Evolutionary conservation across 2,797 vertebrate species (phyloP).

Genomic region (Smutsia gigantea): DNA sequence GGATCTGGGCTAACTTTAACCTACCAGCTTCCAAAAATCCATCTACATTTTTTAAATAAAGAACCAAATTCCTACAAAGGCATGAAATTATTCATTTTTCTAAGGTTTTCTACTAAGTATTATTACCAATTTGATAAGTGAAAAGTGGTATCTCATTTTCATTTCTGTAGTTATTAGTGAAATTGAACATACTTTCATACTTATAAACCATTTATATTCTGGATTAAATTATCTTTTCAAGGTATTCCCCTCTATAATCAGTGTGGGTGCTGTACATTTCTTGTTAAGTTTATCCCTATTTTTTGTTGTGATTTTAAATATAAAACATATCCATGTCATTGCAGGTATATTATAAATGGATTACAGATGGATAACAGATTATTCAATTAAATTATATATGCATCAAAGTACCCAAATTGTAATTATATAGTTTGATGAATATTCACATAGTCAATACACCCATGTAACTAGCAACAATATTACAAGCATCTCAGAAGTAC

Average conservation of each 20-base stretch:
- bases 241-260: conserved; percentile 39
- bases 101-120: conserved; percentile 23
- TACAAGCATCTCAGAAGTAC: background rate
- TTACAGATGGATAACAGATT: background rate
- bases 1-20: conserved; percentile 13
- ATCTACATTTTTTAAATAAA: conserved; percentile 25
- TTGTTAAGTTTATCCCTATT: conserved; percentile 44
- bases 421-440: background rate
- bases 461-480: conserved; percentile 13
- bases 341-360: conserved; percentile 47
- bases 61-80: conserved; percentile 14
- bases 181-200: conserved; percentile 44
- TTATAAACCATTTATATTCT: conserved; percentile 47
- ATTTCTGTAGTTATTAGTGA: conserved; percentile 52
- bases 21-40: background rate
- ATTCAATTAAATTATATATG: conserved; percentile 3
- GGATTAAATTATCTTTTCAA: conserved; percentile 9
- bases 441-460: background rate
- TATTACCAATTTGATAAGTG: conserved; percentile 35
- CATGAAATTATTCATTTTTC: conserved; percentile 45
- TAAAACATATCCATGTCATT: conserved; percentile 14
- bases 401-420: background rate
- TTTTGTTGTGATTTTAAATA: conserved; percentile 37
- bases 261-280: conserved; percentile 18
- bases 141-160: conserved; percentile 47